Conservation (phyloP, 2,888 invertebrate species). For the Amblyteles armatorius region DNA sequence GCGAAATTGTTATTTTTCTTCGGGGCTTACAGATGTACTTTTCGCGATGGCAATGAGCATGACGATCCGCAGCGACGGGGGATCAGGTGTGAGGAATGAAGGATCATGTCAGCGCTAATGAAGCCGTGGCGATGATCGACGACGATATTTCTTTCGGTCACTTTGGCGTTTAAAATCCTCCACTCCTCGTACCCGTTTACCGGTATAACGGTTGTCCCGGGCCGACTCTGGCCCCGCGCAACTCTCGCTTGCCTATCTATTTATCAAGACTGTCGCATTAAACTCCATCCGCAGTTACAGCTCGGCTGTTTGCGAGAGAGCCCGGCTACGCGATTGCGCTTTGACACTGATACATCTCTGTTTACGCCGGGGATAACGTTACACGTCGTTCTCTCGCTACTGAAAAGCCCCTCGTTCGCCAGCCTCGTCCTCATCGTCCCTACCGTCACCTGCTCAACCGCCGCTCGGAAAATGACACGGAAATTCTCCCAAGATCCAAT, state of each 20-base stretch:
- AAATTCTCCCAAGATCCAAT: slow-evolving; percentile 62
- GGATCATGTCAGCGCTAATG: slow-evolving; percentile 53
- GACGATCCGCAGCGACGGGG: background rate
- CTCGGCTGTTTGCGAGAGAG: slow-evolving; percentile 67
- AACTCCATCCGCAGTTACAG: slow-evolving; percentile 70
- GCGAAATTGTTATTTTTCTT: background rate
- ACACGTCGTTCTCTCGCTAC: slow-evolving; percentile 24
- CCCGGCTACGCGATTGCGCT: slow-evolving; percentile 62
- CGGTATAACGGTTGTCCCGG: background rate
- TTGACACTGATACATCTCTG: slow-evolving; percentile 71
- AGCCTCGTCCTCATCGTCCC: background rate
- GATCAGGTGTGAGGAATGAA: slow-evolving; percentile 1
- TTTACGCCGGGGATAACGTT: slow-evolving; percentile 71
- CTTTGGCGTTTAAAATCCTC: slow-evolving; percentile 29
- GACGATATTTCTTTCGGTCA: slow-evolving; percentile 53
- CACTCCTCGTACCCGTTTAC: background rate
- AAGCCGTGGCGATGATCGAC: slow-evolving; percentile 58
- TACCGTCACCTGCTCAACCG: background rate
- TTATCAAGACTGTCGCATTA: slow-evolving; percentile 71
- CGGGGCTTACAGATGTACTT: background rate
- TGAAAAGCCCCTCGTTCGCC: slow-evolving; percentile 25
- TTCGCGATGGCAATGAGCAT: background rate
- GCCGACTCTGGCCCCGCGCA: slow-evolving; percentile 13
- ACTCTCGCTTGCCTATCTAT: slow-evolving; percentile 57
- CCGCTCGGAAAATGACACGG: slow-evolving; percentile 33